Percentiles rank a stretch among this genome's conserved stretches.
These are phyloP conservation scores for Yponomeuta evonymella DNA, from an alignment of 2,888 invertebrate species.

Conservation along the genomic window DNA sequence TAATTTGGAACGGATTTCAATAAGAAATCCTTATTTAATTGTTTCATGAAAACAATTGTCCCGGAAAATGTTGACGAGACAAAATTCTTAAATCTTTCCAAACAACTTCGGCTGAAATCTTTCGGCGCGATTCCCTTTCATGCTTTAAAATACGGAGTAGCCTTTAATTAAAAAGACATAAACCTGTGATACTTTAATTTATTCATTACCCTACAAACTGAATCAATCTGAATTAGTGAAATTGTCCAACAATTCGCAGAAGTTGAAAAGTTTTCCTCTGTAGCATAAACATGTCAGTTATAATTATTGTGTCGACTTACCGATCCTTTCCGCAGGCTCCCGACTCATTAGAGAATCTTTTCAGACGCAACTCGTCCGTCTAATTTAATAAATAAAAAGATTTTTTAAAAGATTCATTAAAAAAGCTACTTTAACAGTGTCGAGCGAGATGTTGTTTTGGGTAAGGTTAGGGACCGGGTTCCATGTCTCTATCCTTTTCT, in stretches of 20 bases:
- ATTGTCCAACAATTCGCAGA: background rate
- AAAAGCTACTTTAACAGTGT: no score
- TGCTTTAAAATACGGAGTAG: no score
- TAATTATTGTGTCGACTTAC: constrained; percentile 10
- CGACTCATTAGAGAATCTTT: constrained; percentile 31
- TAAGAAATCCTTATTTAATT: background rate
- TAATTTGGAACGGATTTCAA: no score
- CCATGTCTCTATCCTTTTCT: no score
- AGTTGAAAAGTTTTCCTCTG: background rate
- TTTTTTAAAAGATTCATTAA: no score
- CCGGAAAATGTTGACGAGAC: background rate
- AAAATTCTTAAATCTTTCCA: background rate
- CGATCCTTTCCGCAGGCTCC: background rate
- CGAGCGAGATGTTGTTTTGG: no score
- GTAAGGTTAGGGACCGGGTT: no score
- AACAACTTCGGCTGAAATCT: background rate
- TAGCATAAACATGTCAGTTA: constrained; percentile 6
- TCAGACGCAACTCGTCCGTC: constrained; percentile 57
- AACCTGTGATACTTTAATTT: background rate
- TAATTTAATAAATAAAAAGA: no score
- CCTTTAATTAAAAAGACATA: background rate
- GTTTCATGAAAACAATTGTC: background rate
- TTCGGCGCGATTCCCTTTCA: background rate
- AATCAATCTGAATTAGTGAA: background rate
- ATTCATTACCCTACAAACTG: background rate